These are phyloP conservation scores for Agriopis aurantiaria DNA, from an alignment of 2,888 invertebrate species.

Conservation along the genomic window DNA sequence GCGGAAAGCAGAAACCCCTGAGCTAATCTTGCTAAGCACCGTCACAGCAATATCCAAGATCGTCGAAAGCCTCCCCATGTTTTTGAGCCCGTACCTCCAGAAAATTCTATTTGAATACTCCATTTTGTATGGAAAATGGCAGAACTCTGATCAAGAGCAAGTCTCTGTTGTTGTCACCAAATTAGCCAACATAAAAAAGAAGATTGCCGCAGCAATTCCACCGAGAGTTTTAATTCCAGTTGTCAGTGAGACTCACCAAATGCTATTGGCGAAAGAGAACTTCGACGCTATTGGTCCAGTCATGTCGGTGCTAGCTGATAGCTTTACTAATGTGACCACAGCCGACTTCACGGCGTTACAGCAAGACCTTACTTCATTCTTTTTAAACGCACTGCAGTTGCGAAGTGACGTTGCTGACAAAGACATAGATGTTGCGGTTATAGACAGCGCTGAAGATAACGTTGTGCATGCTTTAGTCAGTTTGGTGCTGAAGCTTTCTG, in stretches of 20 bases:
- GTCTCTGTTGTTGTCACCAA: constrained; percentile 85
- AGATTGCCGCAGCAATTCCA: constrained; percentile 89
- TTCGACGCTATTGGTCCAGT: constrained; percentile 89
- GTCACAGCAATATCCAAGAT: constrained; percentile 93
- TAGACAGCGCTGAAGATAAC: constrained; percentile 89
- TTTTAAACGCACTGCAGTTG: constrained; percentile 90
- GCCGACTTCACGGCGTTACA: constrained; percentile 89
- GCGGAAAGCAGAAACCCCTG: constrained; percentile 86
- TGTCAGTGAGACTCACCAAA: constrained; percentile 88
- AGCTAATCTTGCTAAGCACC: constrained; percentile 89
- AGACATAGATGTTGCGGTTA: constrained; percentile 63
- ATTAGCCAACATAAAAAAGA: constrained; percentile 87
- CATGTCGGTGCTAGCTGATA: constrained; percentile 92
- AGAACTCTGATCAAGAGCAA: constrained; percentile 78
- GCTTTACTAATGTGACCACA: constrained; percentile 88
- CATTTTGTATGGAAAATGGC: constrained; percentile 85
- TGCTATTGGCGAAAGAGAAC: constrained; percentile 86
- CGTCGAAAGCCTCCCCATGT: constrained; percentile 92
- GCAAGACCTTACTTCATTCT: constrained; percentile 90
- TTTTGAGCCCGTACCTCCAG: constrained; percentile 94
- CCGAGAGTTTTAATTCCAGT: constrained; percentile 92
- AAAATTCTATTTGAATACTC: constrained; percentile 89
- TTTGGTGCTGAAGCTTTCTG: constrained; percentile 95
- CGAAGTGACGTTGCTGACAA: constrained; percentile 83
- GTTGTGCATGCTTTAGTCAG: constrained; percentile 92